Evolutionary conservation across 2,888 invertebrate genomes (phyloP).

Genomic region (Pantelozetes paolii): DNA sequence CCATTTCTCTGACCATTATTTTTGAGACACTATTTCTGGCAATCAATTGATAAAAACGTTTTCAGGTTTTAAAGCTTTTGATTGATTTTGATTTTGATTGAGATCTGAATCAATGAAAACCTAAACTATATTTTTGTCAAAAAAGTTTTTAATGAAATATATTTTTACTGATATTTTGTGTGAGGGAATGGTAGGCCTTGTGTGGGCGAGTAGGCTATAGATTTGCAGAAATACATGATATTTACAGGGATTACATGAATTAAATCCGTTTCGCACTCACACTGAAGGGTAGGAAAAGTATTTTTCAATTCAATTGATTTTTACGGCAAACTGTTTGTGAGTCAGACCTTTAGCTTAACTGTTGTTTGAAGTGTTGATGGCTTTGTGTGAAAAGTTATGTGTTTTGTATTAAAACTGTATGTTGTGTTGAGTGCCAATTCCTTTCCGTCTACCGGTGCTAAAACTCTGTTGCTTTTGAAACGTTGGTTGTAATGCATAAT

Average conservation of each 20-base stretch:
- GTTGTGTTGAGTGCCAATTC: slow-evolving; percentile 16
- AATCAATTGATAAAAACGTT: slow-evolving; percentile 11
- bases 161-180: background rate
- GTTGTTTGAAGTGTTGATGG: background rate
- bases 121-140: background rate
- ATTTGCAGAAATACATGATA: background rate
- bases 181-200: background rate
- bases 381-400: background rate
- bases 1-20: slow-evolving; percentile 4
- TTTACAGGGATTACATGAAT: background rate
- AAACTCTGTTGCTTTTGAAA: background rate
- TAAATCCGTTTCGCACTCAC: background rate
- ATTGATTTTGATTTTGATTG: background rate
- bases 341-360: background rate
- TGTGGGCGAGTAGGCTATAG: background rate
- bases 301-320: too few species aligned
- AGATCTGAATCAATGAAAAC: background rate
- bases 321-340: too few species aligned
- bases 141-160: background rate
- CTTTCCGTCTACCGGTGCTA: background rate
- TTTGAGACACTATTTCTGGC: background rate
- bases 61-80: background rate
- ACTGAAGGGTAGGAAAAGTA: background rate
- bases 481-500: slow-evolving; percentile 1
- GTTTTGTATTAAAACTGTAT: background rate